Base-by-base conservation (phyloP, 2,888 invertebrate species). In the Reticulitermes lucifugus region DNA sequence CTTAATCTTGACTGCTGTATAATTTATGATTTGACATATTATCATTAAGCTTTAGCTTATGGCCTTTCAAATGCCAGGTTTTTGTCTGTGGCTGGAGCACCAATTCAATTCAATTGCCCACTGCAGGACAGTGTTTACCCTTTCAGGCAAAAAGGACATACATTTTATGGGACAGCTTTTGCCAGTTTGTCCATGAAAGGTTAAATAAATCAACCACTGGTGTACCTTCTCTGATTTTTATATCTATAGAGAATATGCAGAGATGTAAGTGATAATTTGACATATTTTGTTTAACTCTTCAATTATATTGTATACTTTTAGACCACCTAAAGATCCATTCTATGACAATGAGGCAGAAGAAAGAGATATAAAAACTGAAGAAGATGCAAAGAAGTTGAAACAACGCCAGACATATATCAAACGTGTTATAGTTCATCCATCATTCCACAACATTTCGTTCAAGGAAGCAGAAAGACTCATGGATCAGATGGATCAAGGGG, bases 391-490 rank as follows among this genome's bases (percentile, higher is more conserved):
- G 89, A 96, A 97, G 90, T 93, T 94, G 10, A 96, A 97, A 89
- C 95, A 96, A 87, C 93, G 95, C 7, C 95, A 96, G 91, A 96
- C 96, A 46, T 98, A 98, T 89, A 96, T 98, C 51, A 99, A 98
- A 90, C 94, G 99, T 25, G 99, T 99, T 0, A 99, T 99, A 86
- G 97, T 98, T 10, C 99, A 99, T 91, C 98, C 99, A 0, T 95
- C 97, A 18, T 99, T 99, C 93, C 97, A 98, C 88, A 99, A 99
- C 90, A 97, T 99, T 88, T 97, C 97, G 5, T 98, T 95, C 90
- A 95, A 95, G 0, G 98, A 98, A 89, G 98, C 98, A 0, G 97
- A 98, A 89, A 97, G 96, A 89, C 92, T 98, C 84, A 96, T 99
- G 95, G 94, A 94, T 80, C 94, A 94, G 84, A 96, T 98, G 96